These are phyloP conservation scores for Reinhardtius hippoglossoides DNA, from an alignment of 2,113 vertebrate genomes.

Conservation along the genomic window DNA sequence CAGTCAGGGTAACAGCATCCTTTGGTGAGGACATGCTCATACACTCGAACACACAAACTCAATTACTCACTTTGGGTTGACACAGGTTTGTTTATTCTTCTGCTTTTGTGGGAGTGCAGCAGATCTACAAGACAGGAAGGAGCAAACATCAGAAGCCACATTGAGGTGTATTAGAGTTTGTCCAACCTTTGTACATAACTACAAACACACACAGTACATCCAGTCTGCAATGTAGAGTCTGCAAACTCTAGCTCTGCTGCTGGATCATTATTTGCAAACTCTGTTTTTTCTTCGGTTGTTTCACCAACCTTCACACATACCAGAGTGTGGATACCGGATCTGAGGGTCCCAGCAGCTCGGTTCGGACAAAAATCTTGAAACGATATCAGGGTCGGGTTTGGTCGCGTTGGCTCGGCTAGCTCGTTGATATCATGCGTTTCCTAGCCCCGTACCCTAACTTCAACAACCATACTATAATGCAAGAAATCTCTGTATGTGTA, in stretches of 20 bases:
- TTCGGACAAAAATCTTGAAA: too few relatives aligned
- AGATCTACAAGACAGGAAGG: neutral
- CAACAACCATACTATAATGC: too few relatives aligned
- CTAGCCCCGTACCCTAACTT: too few relatives aligned
- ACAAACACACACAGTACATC: neutral
- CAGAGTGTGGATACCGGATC: too few relatives aligned
- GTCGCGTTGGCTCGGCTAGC: too few relatives aligned
- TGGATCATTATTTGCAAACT: neutral
- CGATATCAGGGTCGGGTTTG: too few relatives aligned
- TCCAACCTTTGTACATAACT: too few relatives aligned
- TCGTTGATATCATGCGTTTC: too few relatives aligned
- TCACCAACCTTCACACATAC: neutral
- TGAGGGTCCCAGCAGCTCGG: too few relatives aligned
- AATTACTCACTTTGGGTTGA: neutral
- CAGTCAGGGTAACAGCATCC: slow-evolving; percentile 7
- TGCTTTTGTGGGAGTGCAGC: too few relatives aligned
- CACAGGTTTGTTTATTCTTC: slow-evolving; percentile 23
- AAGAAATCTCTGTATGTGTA: too few relatives aligned
- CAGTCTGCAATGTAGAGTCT: neutral
- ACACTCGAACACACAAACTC: neutral
- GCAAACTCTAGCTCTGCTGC: neutral
- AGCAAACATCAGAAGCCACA: neutral
- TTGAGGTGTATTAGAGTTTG: neutral
- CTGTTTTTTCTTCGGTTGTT: neutral
- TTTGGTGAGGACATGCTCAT: slow-evolving; percentile 9